Percentiles rank a stretch among this genome's conserved stretches.
Evolutionary conservation across 2,113 vertebrate species (phyloP).

Genomic region (Speoplatyrhinus poulsoni): DNA sequence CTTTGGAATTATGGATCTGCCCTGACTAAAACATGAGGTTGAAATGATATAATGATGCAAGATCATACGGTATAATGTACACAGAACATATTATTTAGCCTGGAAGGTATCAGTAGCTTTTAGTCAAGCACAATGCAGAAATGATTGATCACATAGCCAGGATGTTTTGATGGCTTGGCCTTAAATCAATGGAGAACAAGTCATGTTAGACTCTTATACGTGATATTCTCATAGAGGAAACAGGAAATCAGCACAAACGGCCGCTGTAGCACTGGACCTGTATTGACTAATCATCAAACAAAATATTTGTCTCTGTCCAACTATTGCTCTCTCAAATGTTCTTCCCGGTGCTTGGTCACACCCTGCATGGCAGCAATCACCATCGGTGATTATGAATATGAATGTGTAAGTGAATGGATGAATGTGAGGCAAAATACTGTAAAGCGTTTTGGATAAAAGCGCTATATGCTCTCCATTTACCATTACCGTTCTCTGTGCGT

Average conservation of each 20-base stretch:
- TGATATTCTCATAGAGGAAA: slow-evolving; percentile 18
- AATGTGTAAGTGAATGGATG: too few relatives aligned
- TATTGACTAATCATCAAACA: slow-evolving; percentile 25
- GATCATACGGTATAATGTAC: background rate
- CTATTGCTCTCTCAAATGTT: too few relatives aligned
- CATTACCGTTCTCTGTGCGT: too few relatives aligned
- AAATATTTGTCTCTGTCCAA: background rate
- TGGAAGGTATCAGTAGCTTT: slow-evolving; percentile 25
- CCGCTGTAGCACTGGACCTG: slow-evolving; percentile 9
- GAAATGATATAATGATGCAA: too few relatives aligned
- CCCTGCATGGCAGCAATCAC: too few relatives aligned
- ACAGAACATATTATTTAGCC: background rate
- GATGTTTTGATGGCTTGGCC: slow-evolving; percentile 33
- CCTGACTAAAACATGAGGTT: too few relatives aligned
- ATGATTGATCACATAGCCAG: slow-evolving; percentile 51
- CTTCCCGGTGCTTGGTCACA: too few relatives aligned
- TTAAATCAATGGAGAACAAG: slow-evolving; percentile 56
- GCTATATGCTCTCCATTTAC: too few relatives aligned
- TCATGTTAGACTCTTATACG: slow-evolving; percentile 34
- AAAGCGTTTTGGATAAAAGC: too few relatives aligned
- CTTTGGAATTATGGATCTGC: too few relatives aligned
- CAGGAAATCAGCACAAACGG: slow-evolving; percentile 26
- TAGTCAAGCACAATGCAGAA: slow-evolving; percentile 2
- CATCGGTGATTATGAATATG: too few relatives aligned
- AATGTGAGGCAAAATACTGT: too few relatives aligned